phyloP scores from a whole-genome alignment of 2,888 invertebrate genomes.

The Prosopocoilus inquinatus region DNA sequence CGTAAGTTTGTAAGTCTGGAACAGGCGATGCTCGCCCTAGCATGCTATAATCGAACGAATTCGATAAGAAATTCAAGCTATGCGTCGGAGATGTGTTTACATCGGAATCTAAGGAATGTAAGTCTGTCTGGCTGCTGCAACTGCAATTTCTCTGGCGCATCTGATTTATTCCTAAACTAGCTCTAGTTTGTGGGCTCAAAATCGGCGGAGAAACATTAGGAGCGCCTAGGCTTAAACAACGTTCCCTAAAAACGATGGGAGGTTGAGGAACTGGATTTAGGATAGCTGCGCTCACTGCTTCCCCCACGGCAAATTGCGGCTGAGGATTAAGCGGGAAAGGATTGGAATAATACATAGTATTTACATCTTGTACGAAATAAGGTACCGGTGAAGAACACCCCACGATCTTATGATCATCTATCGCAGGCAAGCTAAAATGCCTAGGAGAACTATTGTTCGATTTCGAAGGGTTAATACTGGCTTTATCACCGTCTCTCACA shows the following conservation, averaged over 20 bases:
- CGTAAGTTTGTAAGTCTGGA: conserved; percentile 69
- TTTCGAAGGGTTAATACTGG: conserved; percentile 46
- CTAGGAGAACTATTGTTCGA: conserved; percentile 59
- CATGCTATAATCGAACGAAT: conserved; percentile 56
- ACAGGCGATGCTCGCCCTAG: conserved; percentile 56
- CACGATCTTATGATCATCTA: conserved; percentile 55
- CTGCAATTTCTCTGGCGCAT: conserved; percentile 58
- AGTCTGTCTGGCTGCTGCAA: conserved; percentile 72
- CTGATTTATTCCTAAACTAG: conserved; percentile 59
- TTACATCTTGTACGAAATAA: conserved; percentile 46
- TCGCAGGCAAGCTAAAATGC: conserved; percentile 68
- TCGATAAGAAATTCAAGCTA: conserved; percentile 53
- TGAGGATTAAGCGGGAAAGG: conserved; percentile 33
- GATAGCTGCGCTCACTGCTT: conserved; percentile 52
- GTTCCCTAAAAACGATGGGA: conserved; percentile 45
- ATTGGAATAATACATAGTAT: conserved; percentile 35
- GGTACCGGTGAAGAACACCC: conserved; percentile 47
- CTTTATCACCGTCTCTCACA: conserved; percentile 19
- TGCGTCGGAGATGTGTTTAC: conserved; percentile 49
- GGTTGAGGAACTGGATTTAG: conserved; percentile 32
- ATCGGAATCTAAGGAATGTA: conserved; percentile 62
- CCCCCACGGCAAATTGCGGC: conserved; percentile 65
- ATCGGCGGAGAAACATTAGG: conserved; percentile 55
- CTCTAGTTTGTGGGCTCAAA: conserved; percentile 62
- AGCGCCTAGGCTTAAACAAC: conserved; percentile 65